Percentiles rank a stretch among this genome's conserved stretches.
phyloP scores from a whole-genome alignment of 2,113 vertebrate genomes.

The Cyanoderma ruficeps region DNA sequence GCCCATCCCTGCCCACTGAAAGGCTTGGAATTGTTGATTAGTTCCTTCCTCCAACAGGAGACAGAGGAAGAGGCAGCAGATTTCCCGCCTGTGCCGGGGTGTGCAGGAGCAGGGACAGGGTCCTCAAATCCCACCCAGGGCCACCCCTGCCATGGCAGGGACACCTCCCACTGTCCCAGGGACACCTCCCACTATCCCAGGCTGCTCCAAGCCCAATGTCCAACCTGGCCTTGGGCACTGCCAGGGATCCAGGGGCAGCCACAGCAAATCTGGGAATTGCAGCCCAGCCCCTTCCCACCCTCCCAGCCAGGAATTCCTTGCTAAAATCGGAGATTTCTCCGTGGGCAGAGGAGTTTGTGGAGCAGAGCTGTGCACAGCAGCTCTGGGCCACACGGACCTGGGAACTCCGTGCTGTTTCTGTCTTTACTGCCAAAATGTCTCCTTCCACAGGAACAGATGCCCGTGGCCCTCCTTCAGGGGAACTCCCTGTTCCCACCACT shows the following conservation, averaged over 20 bases:
- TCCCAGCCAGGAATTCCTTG: fast-evolving
- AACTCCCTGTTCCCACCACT: fast-evolving
- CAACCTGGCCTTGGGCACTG: neutral
- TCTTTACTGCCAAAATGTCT: no score
- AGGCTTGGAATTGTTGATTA: neutral
- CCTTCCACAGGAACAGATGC: neutral
- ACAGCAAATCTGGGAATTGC: neutral
- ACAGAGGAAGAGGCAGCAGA: neutral
- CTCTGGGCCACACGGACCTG: fast-evolving
- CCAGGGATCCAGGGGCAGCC: neutral
- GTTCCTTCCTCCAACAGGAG: neutral
- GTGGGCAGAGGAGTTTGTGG: neutral
- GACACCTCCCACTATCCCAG: neutral
- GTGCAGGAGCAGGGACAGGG: neutral
- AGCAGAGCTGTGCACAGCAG: neutral
- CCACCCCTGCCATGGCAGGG: neutral
- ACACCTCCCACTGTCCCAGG: neutral
- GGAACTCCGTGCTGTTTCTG: no score
- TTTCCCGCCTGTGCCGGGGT: neutral
- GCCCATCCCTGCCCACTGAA: neutral
- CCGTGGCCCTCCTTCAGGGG: neutral
- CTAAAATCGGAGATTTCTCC: neutral
- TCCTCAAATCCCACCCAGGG: fast-evolving
- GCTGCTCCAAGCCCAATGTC: neutral
- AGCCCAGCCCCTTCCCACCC: neutral